Base-by-base conservation (phyloP, 2,797 vertebrate genomes). In the Chanos chanos region DNA sequence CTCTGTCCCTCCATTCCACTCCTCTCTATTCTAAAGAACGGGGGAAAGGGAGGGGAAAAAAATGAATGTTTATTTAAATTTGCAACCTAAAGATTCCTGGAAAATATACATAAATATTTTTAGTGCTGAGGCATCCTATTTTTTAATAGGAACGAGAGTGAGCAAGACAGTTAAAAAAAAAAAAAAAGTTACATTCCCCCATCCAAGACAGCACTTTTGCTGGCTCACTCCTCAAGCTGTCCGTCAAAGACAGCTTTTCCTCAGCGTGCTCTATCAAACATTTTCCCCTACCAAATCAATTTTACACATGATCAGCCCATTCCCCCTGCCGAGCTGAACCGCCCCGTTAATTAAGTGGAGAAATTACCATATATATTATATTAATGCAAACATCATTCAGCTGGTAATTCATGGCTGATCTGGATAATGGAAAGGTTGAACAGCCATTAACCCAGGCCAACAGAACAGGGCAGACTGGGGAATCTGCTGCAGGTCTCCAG, bases 321-420 rank as follows among this genome's bases (percentile, higher is more conserved):
- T 95, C 94, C 93, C 93, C 94, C 92, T 91, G 92, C 93, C 85
- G 91, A 91, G 91, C 92, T 92, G 90, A 92, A 95, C 94, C 93
- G 91, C 94, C 90, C 93, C 89, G 92, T 94, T 99, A 98, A 99
- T 99, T 99, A 98, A 98, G 96, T 97, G 94, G 90, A 93, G 93
- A 96, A 98, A 98, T 99, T 98, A 98, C 94, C 95, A 99, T 99
- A 98, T 99, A 99, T 99, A 99, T 99, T 99, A 99, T 99, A 99
- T 99, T 98, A 99, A 99, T 98, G 95, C 96, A 99, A 98, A 99
- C 96, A 99, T 99, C 95, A 98, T 98, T 98, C 95, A 96, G 94
- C 92, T 96, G 93, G 95, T 99, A 99, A 99, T 98, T 98, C 96
- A 95, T 92, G 94, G 94, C 95, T 97, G 95, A 98, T 97, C 94